These are phyloP conservation scores for Neoarius graeffei DNA, from an alignment of 2,113 vertebrate species.

Conservation along the genomic window DNA sequence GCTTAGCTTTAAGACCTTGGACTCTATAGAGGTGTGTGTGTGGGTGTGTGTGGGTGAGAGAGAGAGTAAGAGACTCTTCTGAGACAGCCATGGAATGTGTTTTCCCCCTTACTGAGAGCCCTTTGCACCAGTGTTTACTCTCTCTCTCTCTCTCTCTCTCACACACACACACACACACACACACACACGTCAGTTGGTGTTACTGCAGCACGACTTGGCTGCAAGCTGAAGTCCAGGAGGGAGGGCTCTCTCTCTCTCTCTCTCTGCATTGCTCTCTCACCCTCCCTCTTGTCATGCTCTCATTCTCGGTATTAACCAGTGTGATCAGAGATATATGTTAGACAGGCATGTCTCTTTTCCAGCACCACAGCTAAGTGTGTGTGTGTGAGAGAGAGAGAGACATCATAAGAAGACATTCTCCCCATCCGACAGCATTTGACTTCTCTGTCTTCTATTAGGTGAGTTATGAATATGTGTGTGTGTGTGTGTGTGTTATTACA, in stretches of 20 bases:
- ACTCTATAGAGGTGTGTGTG: slow-evolving; percentile 25
- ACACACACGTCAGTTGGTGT: slow-evolving; percentile 45
- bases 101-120: slow-evolving; percentile 32
- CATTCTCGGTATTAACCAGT: slow-evolving; percentile 15
- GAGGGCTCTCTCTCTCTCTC: slow-evolving; percentile 50
- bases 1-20: slow-evolving; percentile 1
- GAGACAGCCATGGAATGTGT: slow-evolving; percentile 51
- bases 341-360: slow-evolving; percentile 31
- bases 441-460: slow-evolving; percentile 17
- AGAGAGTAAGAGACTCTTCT: background rate
- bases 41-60: background rate
- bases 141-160: slow-evolving; percentile 27
- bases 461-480: slow-evolving; percentile 1
- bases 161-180: slow-evolving; percentile 47
- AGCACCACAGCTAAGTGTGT: background rate
- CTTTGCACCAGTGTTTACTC: slow-evolving; percentile 34
- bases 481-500: background rate
- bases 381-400: slow-evolving; percentile 2
- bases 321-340: slow-evolving; percentile 40
- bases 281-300: slow-evolving; percentile 7
- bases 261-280: slow-evolving; percentile 26
- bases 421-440: background rate
- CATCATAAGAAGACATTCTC: slow-evolving; percentile 4
- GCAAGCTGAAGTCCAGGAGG: slow-evolving; percentile 58
- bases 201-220: slow-evolving; percentile 61